Percentiles rank a stretch among this genome's conserved stretches.
These are phyloP conservation scores for Neelides folsomi DNA, from an alignment of 2,888 invertebrate genomes.

Conservation along the genomic window DNA sequence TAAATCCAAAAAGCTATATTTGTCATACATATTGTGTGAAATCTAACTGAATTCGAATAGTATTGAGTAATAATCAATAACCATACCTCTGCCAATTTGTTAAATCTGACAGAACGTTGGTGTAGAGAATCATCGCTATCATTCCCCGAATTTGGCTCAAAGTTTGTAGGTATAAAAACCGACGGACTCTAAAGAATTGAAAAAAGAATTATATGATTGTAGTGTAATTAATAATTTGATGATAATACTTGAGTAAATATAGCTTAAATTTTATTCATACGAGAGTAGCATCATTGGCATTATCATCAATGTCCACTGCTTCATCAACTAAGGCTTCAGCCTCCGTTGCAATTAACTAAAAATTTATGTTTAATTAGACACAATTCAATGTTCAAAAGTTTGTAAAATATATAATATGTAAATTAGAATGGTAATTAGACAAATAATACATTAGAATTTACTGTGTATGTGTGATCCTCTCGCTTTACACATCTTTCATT, in stretches of 20 bases:
- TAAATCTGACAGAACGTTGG: constrained; percentile 75
- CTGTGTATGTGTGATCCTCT: constrained; percentile 31
- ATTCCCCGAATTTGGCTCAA: constrained; percentile 55
- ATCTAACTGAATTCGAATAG: no score
- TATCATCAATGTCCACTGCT: constrained; percentile 16
- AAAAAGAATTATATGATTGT: constrained; percentile 19
- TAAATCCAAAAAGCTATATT: no score
- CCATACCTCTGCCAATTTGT: constrained; percentile 54
- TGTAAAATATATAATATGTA: no score
- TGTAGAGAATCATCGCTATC: constrained; percentile 72
- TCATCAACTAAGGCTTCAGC: constrained; percentile 16
- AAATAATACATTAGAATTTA: no score
- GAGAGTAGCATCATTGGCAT: constrained; percentile 22
- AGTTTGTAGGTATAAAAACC: constrained; percentile 77
- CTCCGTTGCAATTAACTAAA: constrained; percentile 17
- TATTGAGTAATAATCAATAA: not conserved
- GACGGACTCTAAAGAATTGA: constrained; percentile 61
- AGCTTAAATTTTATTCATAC: constrained; percentile 12
- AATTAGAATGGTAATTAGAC: no score
- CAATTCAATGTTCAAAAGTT: no score
- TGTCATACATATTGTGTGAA: no score
- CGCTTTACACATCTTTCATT: constrained; percentile 60
- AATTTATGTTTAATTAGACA: constrained; percentile 9
- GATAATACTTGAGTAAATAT: not conserved
- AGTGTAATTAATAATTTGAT: no score